phyloP scores from a whole-genome alignment of 23 tunicate species.

The Ascidia mentula region DNA sequence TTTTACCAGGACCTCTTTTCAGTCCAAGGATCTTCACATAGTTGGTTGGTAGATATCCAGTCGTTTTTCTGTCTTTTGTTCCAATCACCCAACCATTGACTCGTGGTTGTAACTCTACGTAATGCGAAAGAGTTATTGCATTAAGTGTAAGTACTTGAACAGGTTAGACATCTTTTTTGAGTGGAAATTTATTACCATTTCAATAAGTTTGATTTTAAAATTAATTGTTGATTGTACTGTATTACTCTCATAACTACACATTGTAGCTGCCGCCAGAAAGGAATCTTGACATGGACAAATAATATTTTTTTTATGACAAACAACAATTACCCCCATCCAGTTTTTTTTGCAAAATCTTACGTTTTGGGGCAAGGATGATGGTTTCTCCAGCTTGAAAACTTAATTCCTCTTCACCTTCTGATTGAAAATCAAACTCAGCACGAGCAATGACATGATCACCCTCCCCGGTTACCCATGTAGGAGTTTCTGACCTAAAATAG shows the following conservation, averaged over 20 bases:
- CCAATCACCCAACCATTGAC: slow-evolving; percentile 77
- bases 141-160: no score
- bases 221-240: no score
- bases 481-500: neutral
- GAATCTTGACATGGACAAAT: no score
- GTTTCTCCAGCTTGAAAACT: slow-evolving; percentile 68
- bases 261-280: no score
- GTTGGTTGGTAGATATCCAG: slow-evolving; percentile 85
- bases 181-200: no score
- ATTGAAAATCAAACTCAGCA: slow-evolving; percentile 73
- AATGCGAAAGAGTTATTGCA: no score
- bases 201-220: no score
- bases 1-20: slow-evolving; percentile 28
- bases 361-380: slow-evolving; percentile 70
- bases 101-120: slow-evolving; percentile 57
- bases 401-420: slow-evolving; percentile 57
- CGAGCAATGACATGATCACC: slow-evolving; percentile 89
- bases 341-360: no score
- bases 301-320: no score
- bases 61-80: slow-evolving; percentile 62
- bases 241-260: no score
- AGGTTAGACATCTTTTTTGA: no score
- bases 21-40: slow-evolving; percentile 73
- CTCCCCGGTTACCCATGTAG: slow-evolving; percentile 75
- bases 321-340: no score